Percentiles rank a stretch among this genome's conserved stretches.
Conservation (phyloP, 2,888 invertebrate species). For the Macaria notata region DNA sequence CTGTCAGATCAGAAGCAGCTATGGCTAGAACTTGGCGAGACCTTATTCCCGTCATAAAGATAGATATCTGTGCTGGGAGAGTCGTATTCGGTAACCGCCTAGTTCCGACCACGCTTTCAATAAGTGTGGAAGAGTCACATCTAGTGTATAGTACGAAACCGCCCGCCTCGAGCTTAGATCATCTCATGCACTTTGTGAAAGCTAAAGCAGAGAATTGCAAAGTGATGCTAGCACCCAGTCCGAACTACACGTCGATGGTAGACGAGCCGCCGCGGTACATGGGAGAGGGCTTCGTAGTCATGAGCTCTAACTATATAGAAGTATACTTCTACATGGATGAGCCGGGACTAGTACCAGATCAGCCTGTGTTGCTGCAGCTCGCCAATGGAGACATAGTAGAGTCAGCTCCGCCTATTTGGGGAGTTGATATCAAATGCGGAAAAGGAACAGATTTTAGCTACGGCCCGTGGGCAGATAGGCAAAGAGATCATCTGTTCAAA, state of each 20-base stretch:
- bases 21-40: constrained; percentile 96
- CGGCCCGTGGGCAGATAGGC: constrained; percentile 99
- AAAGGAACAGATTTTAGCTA: constrained; percentile 98
- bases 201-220: constrained; percentile 97
- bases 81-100: constrained; percentile 97
- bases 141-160: constrained; percentile 97
- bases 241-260: constrained; percentile 95
- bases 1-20: constrained; percentile 88
- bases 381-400: constrained; percentile 97
- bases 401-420: constrained; percentile 97
- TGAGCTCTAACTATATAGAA: constrained; percentile 97
- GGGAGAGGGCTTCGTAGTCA: constrained; percentile 99
- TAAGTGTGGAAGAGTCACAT: constrained; percentile 96
- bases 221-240: constrained; percentile 97
- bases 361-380: constrained; percentile 93
- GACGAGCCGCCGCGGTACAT: constrained; percentile 97
- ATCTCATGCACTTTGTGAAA: constrained; percentile 97
- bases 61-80: constrained; percentile 95
- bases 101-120: constrained; percentile 95
- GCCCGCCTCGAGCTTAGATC: constrained; percentile 95
- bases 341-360: constrained; percentile 95
- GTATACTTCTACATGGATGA: constrained; percentile 99
- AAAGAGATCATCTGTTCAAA: constrained; percentile 96
- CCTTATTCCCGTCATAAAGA: constrained; percentile 97
- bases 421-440: constrained; percentile 96